Percentiles rank a stretch among this genome's conserved stretches.
Conservation (phyloP, 1,140 invertebrate genomes). For the Drosophila tristis region DNA sequence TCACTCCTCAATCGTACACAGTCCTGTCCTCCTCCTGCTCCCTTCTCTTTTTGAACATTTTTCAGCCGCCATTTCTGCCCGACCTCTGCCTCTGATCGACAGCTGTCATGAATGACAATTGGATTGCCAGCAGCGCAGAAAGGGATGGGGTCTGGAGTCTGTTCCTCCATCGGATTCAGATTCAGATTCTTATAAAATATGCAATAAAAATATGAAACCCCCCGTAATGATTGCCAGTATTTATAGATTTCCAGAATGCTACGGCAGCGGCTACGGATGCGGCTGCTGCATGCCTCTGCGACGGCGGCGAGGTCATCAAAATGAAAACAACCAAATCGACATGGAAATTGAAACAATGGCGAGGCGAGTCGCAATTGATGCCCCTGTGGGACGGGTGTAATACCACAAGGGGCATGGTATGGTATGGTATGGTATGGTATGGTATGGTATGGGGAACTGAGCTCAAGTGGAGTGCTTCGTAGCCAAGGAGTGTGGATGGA, state of each 20-base stretch:
- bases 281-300: constrained; percentile 5
- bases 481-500: too few relatives aligned
- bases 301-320: constrained; percentile 70
- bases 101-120: constrained; percentile 81
- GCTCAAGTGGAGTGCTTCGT: too few relatives aligned
- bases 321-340: constrained; percentile 67
- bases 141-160: constrained; percentile 1
- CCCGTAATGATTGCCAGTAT: constrained; percentile 60
- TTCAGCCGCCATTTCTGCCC: constrained; percentile 69
- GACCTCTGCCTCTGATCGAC: constrained; percentile 56
- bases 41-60: constrained; percentile 42
- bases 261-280: not conserved
- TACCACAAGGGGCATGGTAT: too few relatives aligned
- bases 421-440: too few relatives aligned
- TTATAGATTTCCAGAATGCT: constrained; percentile 61
- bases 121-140: constrained; percentile 49
- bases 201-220: constrained; percentile 76
- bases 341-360: constrained; percentile 79
- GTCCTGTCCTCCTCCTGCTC: constrained; percentile 2
- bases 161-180: constrained; percentile 17
- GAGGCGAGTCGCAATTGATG: constrained; percentile 46
- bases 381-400: not conserved
- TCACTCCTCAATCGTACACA: too few relatives aligned
- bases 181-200: constrained; percentile 66
- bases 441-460: not conserved